Conservation (phyloP, 2,888 invertebrate genomes). For the Aplocera efformata region DNA sequence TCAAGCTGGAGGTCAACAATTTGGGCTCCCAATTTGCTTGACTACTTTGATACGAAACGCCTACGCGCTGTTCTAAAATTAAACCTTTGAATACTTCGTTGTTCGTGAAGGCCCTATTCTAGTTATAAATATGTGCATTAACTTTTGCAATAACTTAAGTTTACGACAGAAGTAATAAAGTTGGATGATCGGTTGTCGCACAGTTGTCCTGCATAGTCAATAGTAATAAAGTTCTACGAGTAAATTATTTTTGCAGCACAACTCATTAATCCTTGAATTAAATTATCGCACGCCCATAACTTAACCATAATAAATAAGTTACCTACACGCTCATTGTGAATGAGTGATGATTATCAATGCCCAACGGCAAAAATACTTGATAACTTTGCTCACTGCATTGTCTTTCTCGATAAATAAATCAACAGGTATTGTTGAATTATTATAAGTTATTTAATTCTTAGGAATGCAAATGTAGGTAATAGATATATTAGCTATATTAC, state of each 20-base stretch:
- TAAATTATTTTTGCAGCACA: conserved; percentile 27
- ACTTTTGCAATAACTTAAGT: not conserved
- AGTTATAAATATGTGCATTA: no score
- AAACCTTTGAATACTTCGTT: conserved; percentile 19
- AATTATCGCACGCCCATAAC: conserved; percentile 37
- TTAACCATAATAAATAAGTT: conserved; percentile 34
- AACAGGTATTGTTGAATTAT: conserved; percentile 12
- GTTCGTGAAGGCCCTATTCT: not conserved
- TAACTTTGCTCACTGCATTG: conserved; percentile 23
- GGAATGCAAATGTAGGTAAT: no score
- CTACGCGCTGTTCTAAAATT: conserved; percentile 27
- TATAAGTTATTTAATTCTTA: no score
- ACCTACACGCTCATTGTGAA: conserved; percentile 28
- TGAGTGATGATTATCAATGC: conserved; percentile 31
- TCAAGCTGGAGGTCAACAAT: conserved; percentile 31
- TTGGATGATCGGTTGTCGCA: not conserved
- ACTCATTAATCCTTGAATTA: conserved; percentile 40
- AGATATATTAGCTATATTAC: no score
- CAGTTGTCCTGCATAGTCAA: conserved; percentile 4
- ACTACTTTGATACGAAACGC: conserved; percentile 23
- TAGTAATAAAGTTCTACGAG: conserved; percentile 20
- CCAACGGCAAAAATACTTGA: conserved; percentile 21
- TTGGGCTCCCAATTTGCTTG: conserved; percentile 26
- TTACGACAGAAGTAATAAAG: conserved; percentile 8
- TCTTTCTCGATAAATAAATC: conserved; percentile 17